These are phyloP conservation scores for Centropristis striata DNA, from an alignment of 2,113 vertebrate genomes.

Conservation along the genomic window DNA sequence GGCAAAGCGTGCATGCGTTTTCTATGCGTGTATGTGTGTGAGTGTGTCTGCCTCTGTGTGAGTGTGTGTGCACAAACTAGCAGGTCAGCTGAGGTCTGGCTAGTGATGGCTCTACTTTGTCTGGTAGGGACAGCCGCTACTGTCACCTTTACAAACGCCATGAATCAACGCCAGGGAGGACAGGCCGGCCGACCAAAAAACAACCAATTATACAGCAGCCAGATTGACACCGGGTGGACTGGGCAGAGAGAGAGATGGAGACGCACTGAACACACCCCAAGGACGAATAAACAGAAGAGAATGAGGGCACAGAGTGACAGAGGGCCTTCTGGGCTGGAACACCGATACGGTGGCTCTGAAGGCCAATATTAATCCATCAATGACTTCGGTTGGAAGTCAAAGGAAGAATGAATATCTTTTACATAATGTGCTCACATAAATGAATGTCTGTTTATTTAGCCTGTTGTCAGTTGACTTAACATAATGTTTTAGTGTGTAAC, in stretches of 20 bases:
- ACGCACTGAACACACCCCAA: conserved; percentile 72
- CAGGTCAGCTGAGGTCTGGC: conserved; percentile 75
- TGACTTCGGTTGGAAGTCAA: conserved; percentile 3
- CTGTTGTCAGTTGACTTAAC: background rate
- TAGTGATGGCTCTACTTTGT: conserved; percentile 84
- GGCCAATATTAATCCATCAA: conserved; percentile 41
- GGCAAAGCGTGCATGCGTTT: conserved; percentile 84
- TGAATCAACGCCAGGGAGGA: conserved; percentile 81
- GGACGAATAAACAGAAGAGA: conserved; percentile 77
- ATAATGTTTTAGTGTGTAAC: background rate
- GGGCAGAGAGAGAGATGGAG: conserved; percentile 73
- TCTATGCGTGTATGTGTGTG: conserved; percentile 31
- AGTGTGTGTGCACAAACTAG: conserved; percentile 43
- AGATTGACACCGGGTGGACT: conserved; percentile 83
- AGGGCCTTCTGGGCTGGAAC: conserved; percentile 52
- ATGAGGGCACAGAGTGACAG: conserved; percentile 74
- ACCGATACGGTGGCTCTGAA: conserved; percentile 49
- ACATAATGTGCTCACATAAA: conserved; percentile 16
- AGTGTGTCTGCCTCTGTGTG: conserved; percentile 29
- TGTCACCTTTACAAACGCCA: conserved; percentile 83
- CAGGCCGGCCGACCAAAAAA: conserved; percentile 78
- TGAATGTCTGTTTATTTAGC: background rate
- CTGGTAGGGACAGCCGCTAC: conserved; percentile 84
- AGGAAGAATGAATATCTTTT: conserved; percentile 13
- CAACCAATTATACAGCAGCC: conserved; percentile 82